phyloP scores from a whole-genome alignment of 2,888 invertebrate species.

The Drosophila seclusa region DNA sequence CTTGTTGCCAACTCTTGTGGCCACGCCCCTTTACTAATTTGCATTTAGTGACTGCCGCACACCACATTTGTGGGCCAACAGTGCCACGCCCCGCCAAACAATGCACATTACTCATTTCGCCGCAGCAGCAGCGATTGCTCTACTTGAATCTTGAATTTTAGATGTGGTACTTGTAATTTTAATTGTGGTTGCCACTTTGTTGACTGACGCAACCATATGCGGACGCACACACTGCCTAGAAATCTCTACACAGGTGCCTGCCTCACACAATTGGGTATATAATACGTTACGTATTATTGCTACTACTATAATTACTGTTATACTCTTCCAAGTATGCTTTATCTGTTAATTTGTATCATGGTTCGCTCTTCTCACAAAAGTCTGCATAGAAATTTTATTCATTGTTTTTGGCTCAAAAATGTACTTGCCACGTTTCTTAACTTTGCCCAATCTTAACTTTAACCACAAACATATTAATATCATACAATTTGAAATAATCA shows the following conservation, averaged over 20 bases:
- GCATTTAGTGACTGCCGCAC: slow-evolving; percentile 69
- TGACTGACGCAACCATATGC: slow-evolving; percentile 58
- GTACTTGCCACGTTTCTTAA: neutral
- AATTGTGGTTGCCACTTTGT: slow-evolving; percentile 62
- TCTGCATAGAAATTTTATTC: neutral
- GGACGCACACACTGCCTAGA: slow-evolving; percentile 1
- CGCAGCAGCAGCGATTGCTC: slow-evolving; percentile 17
- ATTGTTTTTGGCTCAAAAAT: neutral
- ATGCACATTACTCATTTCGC: slow-evolving; percentile 66
- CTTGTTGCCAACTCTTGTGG: slow-evolving; percentile 46
- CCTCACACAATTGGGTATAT: neutral
- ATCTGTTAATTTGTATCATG: neutral
- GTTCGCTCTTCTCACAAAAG: neutral
- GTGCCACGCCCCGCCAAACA: slow-evolving; percentile 57
- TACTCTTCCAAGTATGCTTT: neutral
- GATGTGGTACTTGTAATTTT: slow-evolving; percentile 50
- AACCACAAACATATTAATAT: neutral
- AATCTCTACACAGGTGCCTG: slow-evolving; percentile 11
- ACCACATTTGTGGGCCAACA: slow-evolving; percentile 53
- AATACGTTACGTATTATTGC: neutral
- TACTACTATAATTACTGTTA: neutral
- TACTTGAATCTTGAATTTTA: slow-evolving; percentile 26
- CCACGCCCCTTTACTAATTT: slow-evolving; percentile 59
- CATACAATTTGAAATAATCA: neutral
- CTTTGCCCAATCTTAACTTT: neutral